Evolutionary conservation across 92 coral and sea anemone genomes (phyloP), one percentile per base, ranked within the genome.

Genomic region (Micromussa lordhowensis): DNA sequence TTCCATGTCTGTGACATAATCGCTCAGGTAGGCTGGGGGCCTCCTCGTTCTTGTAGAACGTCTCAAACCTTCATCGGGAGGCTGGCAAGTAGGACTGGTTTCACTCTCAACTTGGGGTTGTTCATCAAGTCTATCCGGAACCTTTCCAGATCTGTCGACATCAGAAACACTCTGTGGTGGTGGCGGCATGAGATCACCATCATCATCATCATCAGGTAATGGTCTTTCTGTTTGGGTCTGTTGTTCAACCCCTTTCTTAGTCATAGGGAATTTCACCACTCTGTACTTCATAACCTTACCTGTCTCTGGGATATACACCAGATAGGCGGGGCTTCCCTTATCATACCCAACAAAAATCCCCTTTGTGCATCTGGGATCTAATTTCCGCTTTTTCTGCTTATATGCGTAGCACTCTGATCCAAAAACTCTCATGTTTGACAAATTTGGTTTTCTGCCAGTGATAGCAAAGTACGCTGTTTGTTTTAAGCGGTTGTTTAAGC

Each of bases 401-500:
- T 87, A 87, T 29, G 91, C 88, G 76, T 75, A 87, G 63, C 91
- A 87, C 10, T 54, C 85, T 13, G 86, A 78, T 44, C 94, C 94
- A 84, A 91, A 91, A n/a, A 91, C 89, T 72, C 94, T 91, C 66
- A 59, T 59, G 66, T 59, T 59, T 17, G 66, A 17, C 66, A 59
- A 19, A 18, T 59, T 59, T 77, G 91, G 83, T 31, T 71, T 80
- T 84, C 72, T 63, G 26, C 91, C 88, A 64, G 91, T 91, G 78
- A 91, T 83, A 87, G 88, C 90, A 76, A 83, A 87, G 86, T 91
- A 34, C 40, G 18, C 70, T 79, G 94, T 91, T 88, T 91, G 83
- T 10, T 63, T 91, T 36, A 84, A 77, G 83, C 92, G 94, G 68
- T 88, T 91, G 76, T 88, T 78, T 63, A 68, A 84, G 79, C 92